phyloP scores from a whole-genome alignment of 2,888 invertebrate genomes.

The Mythimna pallens region DNA sequence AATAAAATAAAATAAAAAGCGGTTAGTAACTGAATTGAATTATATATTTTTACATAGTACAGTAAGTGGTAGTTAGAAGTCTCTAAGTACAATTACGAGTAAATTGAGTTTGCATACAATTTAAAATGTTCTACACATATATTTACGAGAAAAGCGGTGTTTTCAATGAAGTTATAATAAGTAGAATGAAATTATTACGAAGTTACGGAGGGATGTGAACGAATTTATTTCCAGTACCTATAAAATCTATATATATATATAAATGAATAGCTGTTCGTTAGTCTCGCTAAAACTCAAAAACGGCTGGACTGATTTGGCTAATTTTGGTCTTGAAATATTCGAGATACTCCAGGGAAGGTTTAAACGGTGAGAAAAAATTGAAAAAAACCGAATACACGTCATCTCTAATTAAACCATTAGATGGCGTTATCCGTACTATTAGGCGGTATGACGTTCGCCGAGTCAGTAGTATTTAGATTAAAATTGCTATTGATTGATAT shows the following conservation, averaged over 20 bases:
- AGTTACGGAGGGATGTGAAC: neutral
- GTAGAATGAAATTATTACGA: slow-evolving; percentile 1
- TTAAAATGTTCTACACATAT: slow-evolving; percentile 43
- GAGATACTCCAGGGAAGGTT: too few relatives aligned
- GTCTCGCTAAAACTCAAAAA: too few relatives aligned
- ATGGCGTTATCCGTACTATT: too few relatives aligned
- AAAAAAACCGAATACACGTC: too few relatives aligned
- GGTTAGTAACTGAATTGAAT: slow-evolving; percentile 4
- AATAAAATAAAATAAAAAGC: too few relatives aligned
- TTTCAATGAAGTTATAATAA: slow-evolving; percentile 5
- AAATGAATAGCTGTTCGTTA: too few relatives aligned
- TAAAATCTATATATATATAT: too few relatives aligned
- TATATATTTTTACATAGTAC: neutral
- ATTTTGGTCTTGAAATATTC: too few relatives aligned
- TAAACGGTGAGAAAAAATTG: too few relatives aligned
- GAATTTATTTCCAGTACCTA: neutral
- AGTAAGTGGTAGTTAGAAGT: neutral
- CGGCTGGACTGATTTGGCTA: too few relatives aligned
- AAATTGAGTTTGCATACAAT: slow-evolving; percentile 40
- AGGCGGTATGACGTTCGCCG: too few relatives aligned
- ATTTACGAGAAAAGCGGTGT: slow-evolving; percentile 13
- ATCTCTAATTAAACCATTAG: too few relatives aligned
- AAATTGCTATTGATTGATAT: neutral
- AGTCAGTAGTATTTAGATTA: neutral
- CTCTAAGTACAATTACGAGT: neutral